Conservation (phyloP, 2,797 vertebrate species). For the Pseudochirops cupreus region DNA sequence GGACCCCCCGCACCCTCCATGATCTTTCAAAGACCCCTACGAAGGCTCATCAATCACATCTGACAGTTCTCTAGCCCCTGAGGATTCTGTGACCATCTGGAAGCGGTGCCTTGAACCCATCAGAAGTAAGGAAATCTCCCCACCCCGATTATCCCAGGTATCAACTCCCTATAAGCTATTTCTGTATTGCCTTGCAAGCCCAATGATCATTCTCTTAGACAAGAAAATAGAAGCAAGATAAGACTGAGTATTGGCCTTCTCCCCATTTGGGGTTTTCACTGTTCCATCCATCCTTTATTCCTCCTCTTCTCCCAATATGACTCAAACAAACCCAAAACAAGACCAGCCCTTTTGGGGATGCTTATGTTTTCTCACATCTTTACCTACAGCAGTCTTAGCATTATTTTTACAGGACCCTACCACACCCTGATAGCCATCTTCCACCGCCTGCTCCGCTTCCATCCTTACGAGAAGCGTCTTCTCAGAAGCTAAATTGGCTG, state of each 20-base stretch:
- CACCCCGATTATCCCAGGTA: not conserved
- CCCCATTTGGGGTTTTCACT: not conserved
- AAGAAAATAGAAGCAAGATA: no score
- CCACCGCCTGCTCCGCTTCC: not conserved
- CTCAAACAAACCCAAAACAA: not conserved
- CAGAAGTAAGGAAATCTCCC: not conserved
- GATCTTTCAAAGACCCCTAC: not conserved
- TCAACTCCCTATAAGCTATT: not conserved
- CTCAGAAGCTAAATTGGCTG: no score
- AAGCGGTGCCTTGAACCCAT: not conserved
- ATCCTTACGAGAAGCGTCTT: not conserved
- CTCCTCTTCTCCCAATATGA: not conserved
- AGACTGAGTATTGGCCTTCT: not conserved
- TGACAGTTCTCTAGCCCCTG: not conserved
- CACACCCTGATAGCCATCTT: not conserved
- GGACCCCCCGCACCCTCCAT: not conserved
- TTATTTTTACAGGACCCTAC: not conserved
- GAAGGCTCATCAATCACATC: not conserved
- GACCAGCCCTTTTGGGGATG: not conserved
- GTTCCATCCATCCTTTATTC: not conserved
- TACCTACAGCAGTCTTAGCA: not conserved
- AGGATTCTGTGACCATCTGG: not conserved
- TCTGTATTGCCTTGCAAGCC: not conserved
- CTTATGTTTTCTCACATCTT: not conserved
- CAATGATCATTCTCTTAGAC: not conserved